Evolutionary conservation across 1,140 invertebrate species (phyloP).

Genomic region (Drosophila carrolli): DNA sequence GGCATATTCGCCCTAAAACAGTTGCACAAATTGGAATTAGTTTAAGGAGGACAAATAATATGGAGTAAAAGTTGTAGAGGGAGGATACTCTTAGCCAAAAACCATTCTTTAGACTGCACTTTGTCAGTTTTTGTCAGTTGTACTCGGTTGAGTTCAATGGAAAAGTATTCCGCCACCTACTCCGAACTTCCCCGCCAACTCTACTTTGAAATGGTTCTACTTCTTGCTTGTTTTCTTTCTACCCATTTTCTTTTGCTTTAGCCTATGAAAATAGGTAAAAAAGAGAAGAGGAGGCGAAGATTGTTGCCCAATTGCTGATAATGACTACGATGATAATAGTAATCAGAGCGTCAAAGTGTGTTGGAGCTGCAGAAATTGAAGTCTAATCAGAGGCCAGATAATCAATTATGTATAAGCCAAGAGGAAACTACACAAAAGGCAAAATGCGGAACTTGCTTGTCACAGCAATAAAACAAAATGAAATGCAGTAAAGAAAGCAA

Average conservation of each 20-base stretch:
- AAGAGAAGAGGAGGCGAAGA: conserved; percentile 11
- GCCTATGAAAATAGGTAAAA: conserved; percentile 19
- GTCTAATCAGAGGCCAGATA: conserved; percentile 52
- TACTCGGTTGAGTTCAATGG: conserved; percentile 51
- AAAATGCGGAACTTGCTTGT: conserved; percentile 56
- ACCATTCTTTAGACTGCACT: conserved; percentile 55
- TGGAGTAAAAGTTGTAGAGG: conserved; percentile 2
- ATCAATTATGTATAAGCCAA: conserved; percentile 73
- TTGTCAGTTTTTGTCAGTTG: conserved; percentile 73
- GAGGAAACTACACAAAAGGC: conserved; percentile 1
- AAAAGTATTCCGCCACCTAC: conserved; percentile 45
- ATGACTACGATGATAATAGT: conserved; percentile 12
- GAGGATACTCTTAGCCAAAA: conserved; percentile 26
- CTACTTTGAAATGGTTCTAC: conserved; percentile 12
- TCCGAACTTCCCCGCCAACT: conserved; percentile 10
- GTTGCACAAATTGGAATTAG: conserved; percentile 22
- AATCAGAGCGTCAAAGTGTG: not conserved
- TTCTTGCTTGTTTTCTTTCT: conserved; percentile 9
- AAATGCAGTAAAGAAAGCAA: conserved; percentile 36
- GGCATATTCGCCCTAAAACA: conserved; percentile 7
- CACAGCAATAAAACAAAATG: conserved; percentile 67
- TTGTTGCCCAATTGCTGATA: conserved; percentile 18
- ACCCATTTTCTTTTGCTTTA: conserved; percentile 20
- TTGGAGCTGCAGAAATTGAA: conserved; percentile 10
- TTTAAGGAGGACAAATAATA: conserved; percentile 29